These are phyloP conservation scores for Coreius guichenoti DNA, from an alignment of 2,797 vertebrate genomes.

Conservation along the genomic window DNA sequence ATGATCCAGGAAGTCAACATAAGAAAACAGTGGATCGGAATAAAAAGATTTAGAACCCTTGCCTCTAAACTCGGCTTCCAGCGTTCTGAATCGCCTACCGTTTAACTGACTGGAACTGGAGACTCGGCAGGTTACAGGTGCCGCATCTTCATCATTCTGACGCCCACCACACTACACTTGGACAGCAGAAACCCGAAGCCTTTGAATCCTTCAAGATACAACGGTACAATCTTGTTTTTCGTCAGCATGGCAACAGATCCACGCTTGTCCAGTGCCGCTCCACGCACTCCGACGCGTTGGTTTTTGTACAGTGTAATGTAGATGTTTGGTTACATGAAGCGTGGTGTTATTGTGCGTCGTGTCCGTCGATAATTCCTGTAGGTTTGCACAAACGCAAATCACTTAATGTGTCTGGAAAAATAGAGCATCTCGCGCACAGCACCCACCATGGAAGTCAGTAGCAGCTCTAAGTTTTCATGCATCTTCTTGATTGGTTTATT, in stretches of 20 bases:
- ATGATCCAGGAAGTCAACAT: background rate
- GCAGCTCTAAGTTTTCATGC: conserved; percentile 35
- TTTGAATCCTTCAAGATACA: background rate
- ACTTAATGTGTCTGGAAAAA: background rate
- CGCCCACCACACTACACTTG: background rate
- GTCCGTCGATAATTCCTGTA: background rate
- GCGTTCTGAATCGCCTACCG: background rate
- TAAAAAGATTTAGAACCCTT: background rate
- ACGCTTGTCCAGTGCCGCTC: background rate
- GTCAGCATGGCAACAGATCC: conserved; percentile 32
- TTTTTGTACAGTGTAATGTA: background rate
- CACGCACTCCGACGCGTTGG: background rate
- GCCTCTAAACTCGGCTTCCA: background rate
- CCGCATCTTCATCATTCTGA: conserved; percentile 32
- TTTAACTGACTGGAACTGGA: conserved; percentile 30
- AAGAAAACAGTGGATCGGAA: background rate
- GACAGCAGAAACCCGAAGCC: background rate
- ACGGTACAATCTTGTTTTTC: background rate
- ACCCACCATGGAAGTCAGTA: background rate
- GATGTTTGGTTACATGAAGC: conserved; percentile 3
- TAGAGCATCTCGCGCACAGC: background rate
- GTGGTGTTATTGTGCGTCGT: background rate
- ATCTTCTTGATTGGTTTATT: conserved; percentile 41
- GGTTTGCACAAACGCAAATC: background rate
- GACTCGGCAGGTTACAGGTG: conserved; percentile 55